Conservation (phyloP, 2,888 invertebrate species). For the Synergus umbraculus region DNA sequence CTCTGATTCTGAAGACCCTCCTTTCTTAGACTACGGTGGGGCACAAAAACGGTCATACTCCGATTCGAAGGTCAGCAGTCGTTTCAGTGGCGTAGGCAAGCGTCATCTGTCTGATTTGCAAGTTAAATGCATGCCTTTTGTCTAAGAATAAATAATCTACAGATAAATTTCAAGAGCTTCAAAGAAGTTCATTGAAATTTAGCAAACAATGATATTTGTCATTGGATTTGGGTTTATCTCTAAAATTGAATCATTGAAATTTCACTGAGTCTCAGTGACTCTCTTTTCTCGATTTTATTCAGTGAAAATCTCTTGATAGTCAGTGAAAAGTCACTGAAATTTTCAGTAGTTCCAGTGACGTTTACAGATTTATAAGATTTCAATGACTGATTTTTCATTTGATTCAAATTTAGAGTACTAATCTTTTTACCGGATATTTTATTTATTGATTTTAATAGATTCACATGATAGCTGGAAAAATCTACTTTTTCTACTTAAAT, state of each 20-base stretch:
- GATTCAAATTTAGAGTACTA: too few relatives aligned
- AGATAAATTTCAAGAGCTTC: neutral
- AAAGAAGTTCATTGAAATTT: too few relatives aligned
- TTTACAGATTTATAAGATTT: too few relatives aligned
- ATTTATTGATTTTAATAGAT: neutral
- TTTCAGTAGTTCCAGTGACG: too few relatives aligned
- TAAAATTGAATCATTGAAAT: too few relatives aligned
- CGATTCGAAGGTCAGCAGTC: slow-evolving; percentile 73
- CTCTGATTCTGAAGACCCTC: slow-evolving; percentile 45
- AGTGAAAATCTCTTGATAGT: too few relatives aligned
- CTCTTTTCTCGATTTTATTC: too few relatives aligned
- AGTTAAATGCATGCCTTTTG: slow-evolving; percentile 11
- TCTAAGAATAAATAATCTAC: neutral
- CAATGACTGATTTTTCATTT: neutral
- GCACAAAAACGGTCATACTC: slow-evolving; percentile 73
- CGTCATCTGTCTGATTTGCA: slow-evolving; percentile 45
- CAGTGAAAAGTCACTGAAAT: too few relatives aligned
- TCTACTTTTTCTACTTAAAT: neutral
- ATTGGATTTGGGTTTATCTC: too few relatives aligned
- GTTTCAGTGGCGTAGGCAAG: slow-evolving; percentile 70
- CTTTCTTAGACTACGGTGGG: slow-evolving; percentile 51
- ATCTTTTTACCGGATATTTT: neutral
- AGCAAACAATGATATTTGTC: too few relatives aligned
- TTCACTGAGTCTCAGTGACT: too few relatives aligned
- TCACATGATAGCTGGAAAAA: neutral